phyloP scores from a whole-genome alignment of 2,113 vertebrate species.

The Neodontobutis hainanensis region DNA sequence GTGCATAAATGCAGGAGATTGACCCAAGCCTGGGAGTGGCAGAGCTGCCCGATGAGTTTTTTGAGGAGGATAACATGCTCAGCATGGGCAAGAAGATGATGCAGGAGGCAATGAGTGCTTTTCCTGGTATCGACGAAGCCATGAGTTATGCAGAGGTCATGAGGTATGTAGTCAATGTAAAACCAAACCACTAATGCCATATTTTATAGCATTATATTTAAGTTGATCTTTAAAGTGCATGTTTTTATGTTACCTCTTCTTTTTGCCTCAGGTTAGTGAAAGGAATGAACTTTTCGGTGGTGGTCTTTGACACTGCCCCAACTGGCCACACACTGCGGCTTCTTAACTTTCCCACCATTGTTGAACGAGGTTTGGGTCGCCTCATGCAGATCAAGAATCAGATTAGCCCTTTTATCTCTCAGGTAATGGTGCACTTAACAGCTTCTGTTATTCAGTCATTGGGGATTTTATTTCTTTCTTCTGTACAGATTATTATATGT shows the following conservation, averaged over 20 bases:
- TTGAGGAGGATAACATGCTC: conserved; percentile 96
- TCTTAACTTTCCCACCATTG: conserved; percentile 96
- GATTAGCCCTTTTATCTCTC: conserved; percentile 97
- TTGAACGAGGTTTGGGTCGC: conserved; percentile 91
- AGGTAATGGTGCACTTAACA: conserved; percentile 72
- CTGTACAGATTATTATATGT: neutral
- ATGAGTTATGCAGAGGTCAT: conserved; percentile 98
- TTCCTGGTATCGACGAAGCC: conserved; percentile 93
- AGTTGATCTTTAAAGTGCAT: neutral
- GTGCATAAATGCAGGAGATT: conserved; percentile 82
- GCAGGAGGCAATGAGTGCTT: conserved; percentile 97
- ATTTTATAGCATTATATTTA: neutral
- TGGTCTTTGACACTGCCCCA: conserved; percentile 95
- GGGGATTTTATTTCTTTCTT: neutral
- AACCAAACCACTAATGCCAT: neutral
- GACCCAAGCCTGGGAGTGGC: conserved; percentile 94
- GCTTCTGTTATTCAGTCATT: neutral
- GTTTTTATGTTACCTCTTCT: neutral
- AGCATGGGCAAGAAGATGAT: conserved; percentile 99
- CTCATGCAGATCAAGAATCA: conserved; percentile 99
- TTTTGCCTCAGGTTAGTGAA: conserved; percentile 86
- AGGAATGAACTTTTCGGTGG: conserved; percentile 97
- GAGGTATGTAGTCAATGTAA: conserved; percentile 78
- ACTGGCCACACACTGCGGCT: conserved; percentile 93
- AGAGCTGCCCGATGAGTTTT: conserved; percentile 93